Conservation (phyloP, 1,140 invertebrate genomes). For the Diploscapter pachys region DNA sequence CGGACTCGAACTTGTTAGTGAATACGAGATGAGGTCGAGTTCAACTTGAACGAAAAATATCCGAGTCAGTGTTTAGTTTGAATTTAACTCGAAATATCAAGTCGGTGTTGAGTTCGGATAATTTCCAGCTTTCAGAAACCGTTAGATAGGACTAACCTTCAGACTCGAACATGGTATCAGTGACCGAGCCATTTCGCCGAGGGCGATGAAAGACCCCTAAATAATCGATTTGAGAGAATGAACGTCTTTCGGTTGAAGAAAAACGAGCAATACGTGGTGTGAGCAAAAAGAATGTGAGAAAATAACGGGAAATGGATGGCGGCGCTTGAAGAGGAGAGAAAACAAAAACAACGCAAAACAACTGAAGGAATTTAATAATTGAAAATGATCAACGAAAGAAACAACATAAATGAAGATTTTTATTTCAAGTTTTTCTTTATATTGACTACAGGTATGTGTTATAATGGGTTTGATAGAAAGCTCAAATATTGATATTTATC, state of each 20-base stretch:
- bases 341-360: background rate
- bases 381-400: background rate
- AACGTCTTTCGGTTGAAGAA: background rate
- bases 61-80: slow-evolving; percentile 2
- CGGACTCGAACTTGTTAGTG: too few species aligned
- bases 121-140: background rate
- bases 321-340: slow-evolving; percentile 11
- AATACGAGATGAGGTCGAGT: background rate
- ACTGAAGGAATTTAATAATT: background rate
- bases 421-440: background rate
- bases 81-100: slow-evolving; percentile 1
- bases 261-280: background rate
- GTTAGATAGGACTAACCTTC: slow-evolving; percentile 13
- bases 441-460: background rate
- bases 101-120: background rate
- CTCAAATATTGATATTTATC: background rate
- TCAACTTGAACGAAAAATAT: background rate
- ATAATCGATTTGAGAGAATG: background rate
- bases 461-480: background rate
- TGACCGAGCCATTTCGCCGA: background rate
- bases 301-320: background rate
- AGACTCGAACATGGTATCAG: slow-evolving; percentile 31
- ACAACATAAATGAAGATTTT: background rate
- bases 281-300: slow-evolving; percentile 1
- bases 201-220: background rate